Evolutionary conservation across 2,888 invertebrate genomes (phyloP).

Genomic region (Augiades crinisus): DNA sequence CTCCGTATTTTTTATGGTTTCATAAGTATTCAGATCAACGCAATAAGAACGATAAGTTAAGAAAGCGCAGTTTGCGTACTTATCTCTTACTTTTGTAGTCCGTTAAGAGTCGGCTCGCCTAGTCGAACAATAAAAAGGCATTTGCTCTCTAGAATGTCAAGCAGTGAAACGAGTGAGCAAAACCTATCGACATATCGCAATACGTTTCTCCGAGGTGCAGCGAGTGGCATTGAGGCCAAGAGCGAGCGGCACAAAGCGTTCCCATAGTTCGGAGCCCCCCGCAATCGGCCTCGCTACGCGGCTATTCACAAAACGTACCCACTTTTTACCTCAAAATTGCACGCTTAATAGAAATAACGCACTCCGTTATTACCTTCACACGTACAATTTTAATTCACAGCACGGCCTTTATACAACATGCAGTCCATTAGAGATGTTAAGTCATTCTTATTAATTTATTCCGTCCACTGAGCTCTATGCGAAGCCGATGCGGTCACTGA

Average conservation of each 20-base stretch:
- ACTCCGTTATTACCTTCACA: neutral
- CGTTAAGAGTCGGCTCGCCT: neutral
- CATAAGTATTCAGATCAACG: neutral
- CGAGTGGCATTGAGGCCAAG: constrained; percentile 26
- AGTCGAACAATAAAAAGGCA: constrained; percentile 29
- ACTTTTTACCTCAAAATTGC: constrained; percentile 32
- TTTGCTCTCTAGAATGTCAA: constrained; percentile 42
- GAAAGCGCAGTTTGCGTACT: neutral
- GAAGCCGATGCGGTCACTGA: constrained; percentile 21
- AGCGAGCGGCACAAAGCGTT: constrained; percentile 48
- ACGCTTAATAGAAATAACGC: constrained; percentile 27
- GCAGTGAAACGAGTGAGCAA: constrained; percentile 54
- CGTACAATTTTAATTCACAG: neutral
- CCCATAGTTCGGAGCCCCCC: constrained; percentile 50
- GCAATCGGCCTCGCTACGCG: constrained; percentile 40
- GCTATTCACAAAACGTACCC: constrained; percentile 38
- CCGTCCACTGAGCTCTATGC: neutral
- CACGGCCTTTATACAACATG: neutral
- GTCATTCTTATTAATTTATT: constrained; percentile 13
- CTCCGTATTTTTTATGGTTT: constrained; percentile 13
- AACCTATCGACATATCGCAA: constrained; percentile 55
- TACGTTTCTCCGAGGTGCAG: constrained; percentile 42
- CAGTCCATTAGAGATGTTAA: constrained; percentile 10
- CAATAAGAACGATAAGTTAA: neutral
- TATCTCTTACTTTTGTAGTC: neutral